Evolutionary conservation across 2,888 invertebrate species (phyloP).

Genomic region (Dyspetes luteomarginatus): DNA sequence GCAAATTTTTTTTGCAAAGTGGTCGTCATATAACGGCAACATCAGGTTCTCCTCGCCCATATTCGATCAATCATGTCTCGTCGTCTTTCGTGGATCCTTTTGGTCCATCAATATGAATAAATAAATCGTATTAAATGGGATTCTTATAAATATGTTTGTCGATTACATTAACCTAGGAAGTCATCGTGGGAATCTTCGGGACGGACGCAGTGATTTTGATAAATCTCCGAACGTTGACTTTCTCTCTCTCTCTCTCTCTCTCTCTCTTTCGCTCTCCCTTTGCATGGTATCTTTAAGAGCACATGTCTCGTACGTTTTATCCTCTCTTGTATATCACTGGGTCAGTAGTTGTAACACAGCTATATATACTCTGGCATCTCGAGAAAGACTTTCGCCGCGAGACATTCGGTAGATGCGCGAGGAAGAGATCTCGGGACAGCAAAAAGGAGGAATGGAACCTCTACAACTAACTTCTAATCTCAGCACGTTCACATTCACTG

Average conservation of each 20-base stretch:
- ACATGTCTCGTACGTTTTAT: not conserved
- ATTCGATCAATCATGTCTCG: not conserved
- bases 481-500: slow-evolving; percentile 50
- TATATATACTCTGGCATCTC: not conserved
- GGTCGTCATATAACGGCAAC: slow-evolving; percentile 25
- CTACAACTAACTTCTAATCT: slow-evolving; percentile 43
- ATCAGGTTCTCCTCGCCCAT: not conserved
- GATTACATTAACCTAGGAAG: not conserved
- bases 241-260: not conserved
- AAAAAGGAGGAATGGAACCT: not conserved
- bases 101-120: not conserved
- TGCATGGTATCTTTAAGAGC: too few species aligned
- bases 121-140: not conserved
- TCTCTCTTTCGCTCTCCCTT: not conserved
- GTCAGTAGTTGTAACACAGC: slow-evolving; percentile 40
- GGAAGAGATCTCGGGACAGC: not conserved
- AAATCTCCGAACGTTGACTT: slow-evolving; percentile 19
- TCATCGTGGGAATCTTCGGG: slow-evolving; percentile 3
- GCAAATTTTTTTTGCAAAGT: slow-evolving; percentile 12
- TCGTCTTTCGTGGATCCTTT: not conserved
- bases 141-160: not conserved
- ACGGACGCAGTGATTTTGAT: not conserved
- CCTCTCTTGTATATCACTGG: slow-evolving; percentile 54
- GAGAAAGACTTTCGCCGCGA: slow-evolving; percentile 55
- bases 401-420: slow-evolving; percentile 7